Evolutionary conservation across 1,140 invertebrate species (phyloP).

Genomic region (Philopotamus ludificatus): DNA sequence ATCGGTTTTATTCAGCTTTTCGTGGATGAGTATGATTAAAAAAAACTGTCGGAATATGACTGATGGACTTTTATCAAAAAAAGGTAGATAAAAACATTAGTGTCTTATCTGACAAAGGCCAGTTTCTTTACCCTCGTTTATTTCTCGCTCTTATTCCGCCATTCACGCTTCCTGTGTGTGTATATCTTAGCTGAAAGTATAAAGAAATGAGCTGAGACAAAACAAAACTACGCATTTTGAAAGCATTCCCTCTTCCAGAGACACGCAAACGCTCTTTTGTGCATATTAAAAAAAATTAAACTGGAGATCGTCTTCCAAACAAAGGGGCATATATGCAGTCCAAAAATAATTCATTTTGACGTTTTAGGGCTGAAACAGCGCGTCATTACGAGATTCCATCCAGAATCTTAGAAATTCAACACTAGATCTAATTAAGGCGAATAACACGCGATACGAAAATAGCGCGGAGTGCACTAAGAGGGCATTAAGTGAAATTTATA

Average conservation of each 20-base stretch:
- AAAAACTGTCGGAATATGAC: neutral
- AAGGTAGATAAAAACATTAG: conserved; percentile 5
- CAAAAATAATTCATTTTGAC: too few species aligned
- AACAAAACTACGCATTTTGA: neutral
- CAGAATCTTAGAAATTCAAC: too few species aligned
- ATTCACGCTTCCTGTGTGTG: conserved; percentile 13
- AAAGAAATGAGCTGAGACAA: conserved; percentile 11
- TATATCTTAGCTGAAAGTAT: conserved; percentile 2
- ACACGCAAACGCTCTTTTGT: neutral
- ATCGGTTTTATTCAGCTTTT: too few species aligned
- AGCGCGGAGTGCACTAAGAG: too few species aligned
- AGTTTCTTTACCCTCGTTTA: conserved; percentile 9
- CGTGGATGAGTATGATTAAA: too few species aligned
- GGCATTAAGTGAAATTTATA: too few species aligned
- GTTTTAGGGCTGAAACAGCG: too few species aligned
- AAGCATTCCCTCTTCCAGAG: neutral
- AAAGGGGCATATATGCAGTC: too few species aligned
- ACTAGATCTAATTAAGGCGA: too few species aligned
- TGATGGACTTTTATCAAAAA: neutral
- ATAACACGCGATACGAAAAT: too few species aligned
- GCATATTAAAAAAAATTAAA: neutral
- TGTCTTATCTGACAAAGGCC: conserved; percentile 11
- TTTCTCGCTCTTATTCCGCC: conserved; percentile 4
- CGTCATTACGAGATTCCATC: too few species aligned
- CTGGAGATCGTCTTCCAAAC: too few species aligned